Percentiles rank a stretch among this genome's conserved stretches.
Evolutionary conservation across 2,888 invertebrate genomes (phyloP).

Genomic region (Serripes groenlandicus): DNA sequence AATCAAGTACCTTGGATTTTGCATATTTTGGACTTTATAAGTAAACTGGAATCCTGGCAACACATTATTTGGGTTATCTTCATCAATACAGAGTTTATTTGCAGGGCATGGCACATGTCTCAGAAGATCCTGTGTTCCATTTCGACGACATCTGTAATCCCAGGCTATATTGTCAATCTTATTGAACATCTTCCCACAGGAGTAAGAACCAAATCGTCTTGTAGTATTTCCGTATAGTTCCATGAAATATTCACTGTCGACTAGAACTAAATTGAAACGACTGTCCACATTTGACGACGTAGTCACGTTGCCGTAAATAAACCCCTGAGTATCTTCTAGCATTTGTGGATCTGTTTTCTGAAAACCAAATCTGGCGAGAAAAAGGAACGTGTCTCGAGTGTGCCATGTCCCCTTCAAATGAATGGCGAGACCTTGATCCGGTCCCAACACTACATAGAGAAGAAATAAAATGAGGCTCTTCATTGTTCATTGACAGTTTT

Average conservation of each 20-base stretch:
- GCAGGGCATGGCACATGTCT: conserved; percentile 94
- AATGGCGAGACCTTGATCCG: background rate
- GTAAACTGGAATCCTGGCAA: conserved; percentile 96
- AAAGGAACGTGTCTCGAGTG: conserved; percentile 90
- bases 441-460: background rate
- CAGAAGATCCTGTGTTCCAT: conserved; percentile 92
- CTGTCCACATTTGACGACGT: conserved; percentile 86
- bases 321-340: conserved; percentile 95
- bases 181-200: conserved; percentile 95
- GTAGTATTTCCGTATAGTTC: conserved; percentile 95
- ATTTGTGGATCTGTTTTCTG: conserved; percentile 97
- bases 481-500: conserved; percentile 2
- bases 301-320: conserved; percentile 98
- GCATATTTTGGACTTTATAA: conserved; percentile 95
- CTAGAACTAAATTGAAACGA: conserved; percentile 94
- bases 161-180: conserved; percentile 94
- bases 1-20: conserved; percentile 92
- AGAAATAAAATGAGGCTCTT: background rate
- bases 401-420: conserved; percentile 85
- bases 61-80: conserved; percentile 93
- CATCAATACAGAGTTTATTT: conserved; percentile 93
- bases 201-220: conserved; percentile 85
- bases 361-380: conserved; percentile 97
- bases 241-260: conserved; percentile 95
- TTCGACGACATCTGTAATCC: conserved; percentile 93